Evolutionary conservation across 2,797 vertebrate species (phyloP).

Genomic region (Chlorospingus flavigularis): DNA sequence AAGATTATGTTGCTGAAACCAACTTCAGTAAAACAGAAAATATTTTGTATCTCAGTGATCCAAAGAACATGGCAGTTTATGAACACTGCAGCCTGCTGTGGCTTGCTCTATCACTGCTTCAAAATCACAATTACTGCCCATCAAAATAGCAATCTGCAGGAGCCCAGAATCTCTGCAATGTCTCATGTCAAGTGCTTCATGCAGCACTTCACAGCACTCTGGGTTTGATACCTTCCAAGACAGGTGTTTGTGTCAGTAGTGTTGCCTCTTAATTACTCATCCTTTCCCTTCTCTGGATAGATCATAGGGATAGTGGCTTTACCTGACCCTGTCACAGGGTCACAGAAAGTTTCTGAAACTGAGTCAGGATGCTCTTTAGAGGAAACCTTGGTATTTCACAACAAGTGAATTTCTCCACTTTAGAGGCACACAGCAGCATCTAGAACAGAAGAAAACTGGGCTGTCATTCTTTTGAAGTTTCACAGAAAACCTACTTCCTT

Average conservation of each 20-base stretch:
- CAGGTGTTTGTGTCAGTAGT: neutral
- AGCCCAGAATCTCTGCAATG: neutral
- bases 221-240: neutral
- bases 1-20: neutral
- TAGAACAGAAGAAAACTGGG: neutral
- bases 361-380: neutral
- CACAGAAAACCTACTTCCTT: neutral
- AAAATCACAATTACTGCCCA: neutral
- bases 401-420: neutral
- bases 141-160: neutral
- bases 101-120: neutral
- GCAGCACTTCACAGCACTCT: neutral
- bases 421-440: neutral
- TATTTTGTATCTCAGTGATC: neutral
- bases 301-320: neutral
- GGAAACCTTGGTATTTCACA: neutral
- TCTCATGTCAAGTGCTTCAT: neutral
- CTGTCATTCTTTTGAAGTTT: neutral
- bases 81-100: neutral
- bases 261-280: neutral
- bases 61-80: neutral
- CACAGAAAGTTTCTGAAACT: neutral
- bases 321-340: neutral
- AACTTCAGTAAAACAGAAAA: neutral
- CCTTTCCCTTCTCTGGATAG: neutral